Percentiles rank a stretch among this genome's conserved stretches.
Evolutionary conservation across 2,888 invertebrate species (phyloP).

Genomic region (Schizaphis graminum): DNA sequence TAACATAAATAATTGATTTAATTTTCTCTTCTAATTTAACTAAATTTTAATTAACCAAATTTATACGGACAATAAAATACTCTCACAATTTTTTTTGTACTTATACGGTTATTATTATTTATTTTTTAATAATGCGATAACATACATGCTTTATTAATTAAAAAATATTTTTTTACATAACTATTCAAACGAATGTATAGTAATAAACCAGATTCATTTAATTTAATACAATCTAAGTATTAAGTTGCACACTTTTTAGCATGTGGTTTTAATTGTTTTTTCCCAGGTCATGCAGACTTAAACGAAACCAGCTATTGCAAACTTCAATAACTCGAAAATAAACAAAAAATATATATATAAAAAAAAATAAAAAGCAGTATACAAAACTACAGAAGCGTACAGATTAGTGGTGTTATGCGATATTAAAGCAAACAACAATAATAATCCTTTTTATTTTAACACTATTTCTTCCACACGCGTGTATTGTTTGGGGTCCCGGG

Average conservation of each 20-base stretch:
- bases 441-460: neutral
- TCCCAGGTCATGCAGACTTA: neutral
- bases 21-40: neutral
- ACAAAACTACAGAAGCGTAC: neutral
- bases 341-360: neutral
- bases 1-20: neutral
- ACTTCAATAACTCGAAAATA: neutral
- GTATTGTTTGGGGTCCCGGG: too few species aligned
- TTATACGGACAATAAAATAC: neutral
- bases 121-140: neutral
- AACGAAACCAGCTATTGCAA: neutral
- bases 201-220: conserved; percentile 1
- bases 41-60: conserved; percentile 11
- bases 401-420: neutral
- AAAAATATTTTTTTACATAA: conserved; percentile 16
- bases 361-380: neutral
- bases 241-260: neutral
- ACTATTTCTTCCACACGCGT: neutral
- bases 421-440: neutral
- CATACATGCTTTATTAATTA: conserved; percentile 35
- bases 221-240: neutral
- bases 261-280: conserved; percentile 25
- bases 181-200: neutral
- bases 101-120: neutral
- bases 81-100: neutral